Conservation (phyloP, 1,140 invertebrate genomes). For the Lithobius niger region DNA sequence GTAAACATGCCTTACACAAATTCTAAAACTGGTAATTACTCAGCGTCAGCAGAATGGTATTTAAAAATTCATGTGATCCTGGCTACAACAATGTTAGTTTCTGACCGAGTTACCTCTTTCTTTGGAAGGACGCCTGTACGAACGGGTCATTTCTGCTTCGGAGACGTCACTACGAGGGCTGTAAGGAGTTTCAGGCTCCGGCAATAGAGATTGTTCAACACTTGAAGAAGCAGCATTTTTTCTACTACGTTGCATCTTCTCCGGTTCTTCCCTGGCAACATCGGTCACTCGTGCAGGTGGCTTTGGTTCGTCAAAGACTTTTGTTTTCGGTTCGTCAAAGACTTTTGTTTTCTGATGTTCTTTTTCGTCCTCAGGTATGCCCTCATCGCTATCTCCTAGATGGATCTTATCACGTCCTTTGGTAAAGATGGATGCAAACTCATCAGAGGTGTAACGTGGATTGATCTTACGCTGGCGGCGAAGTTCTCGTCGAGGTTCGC, state of each 20-base stretch:
- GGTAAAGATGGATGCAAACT: constrained; percentile 32
- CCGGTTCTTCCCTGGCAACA: neutral
- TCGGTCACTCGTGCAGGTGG: neutral
- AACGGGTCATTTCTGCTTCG: constrained; percentile 1
- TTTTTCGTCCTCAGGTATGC: neutral
- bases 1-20: too few species aligned
- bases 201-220: neutral
- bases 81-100: neutral
- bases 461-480: constrained; percentile 26
- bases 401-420: constrained; percentile 22
- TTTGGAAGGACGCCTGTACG: neutral
- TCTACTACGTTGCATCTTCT: neutral
- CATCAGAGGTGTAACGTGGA: constrained; percentile 31
- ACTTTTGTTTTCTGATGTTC: neutral
- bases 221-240: neutral
- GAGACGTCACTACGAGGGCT: constrained; percentile 1
- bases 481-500: constrained; percentile 27
- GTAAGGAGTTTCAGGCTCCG: constrained; percentile 8
- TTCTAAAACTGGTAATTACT: too few species aligned
- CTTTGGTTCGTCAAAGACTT: too few species aligned
- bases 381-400: neutral
- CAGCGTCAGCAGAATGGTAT: too few species aligned
- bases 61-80: neutral
- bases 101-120: neutral
- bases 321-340: too few species aligned